Percentiles rank a stretch among this genome's conserved stretches.
phyloP scores from a whole-genome alignment of 2,797 vertebrate species.

The Cuniculus paca region DNA sequence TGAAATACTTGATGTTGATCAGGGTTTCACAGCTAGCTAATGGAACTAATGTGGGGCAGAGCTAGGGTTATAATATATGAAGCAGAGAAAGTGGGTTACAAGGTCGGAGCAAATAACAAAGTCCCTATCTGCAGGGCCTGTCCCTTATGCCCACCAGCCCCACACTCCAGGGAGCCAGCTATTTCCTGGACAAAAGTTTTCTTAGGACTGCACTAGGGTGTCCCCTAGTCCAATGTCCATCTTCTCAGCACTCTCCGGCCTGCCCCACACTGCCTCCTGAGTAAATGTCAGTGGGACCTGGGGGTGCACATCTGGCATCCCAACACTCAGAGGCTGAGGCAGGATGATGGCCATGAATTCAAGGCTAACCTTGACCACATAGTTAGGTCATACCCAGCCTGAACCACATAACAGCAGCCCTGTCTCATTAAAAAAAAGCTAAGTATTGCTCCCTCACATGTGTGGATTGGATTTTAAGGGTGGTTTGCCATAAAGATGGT shows the following conservation, averaged over 20 bases:
- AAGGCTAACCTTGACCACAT: background rate
- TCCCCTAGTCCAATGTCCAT: background rate
- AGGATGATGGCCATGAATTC: background rate
- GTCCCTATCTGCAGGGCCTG: too few species aligned
- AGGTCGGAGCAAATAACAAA: background rate
- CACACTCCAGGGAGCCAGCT: background rate
- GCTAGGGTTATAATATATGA: too few species aligned
- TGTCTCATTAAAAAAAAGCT: background rate
- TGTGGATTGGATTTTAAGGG: background rate
- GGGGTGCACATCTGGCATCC: background rate
- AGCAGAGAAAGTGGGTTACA: too few species aligned
- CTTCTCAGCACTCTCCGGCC: background rate
- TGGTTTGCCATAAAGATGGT: background rate
- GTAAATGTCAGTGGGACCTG: background rate
- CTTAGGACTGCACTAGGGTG: background rate
- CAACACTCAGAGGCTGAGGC: background rate
- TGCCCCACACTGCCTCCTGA: too few species aligned
- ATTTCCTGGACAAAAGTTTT: background rate
- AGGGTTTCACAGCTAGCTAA: background rate
- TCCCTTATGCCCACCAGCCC: background rate
- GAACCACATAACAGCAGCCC: background rate
- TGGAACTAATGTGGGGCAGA: background rate
- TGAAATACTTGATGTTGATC: background rate
- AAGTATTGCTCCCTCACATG: background rate
- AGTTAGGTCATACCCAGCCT: too few species aligned